Conservation (phyloP, 2,888 invertebrate species). For the Melieria picta region DNA sequence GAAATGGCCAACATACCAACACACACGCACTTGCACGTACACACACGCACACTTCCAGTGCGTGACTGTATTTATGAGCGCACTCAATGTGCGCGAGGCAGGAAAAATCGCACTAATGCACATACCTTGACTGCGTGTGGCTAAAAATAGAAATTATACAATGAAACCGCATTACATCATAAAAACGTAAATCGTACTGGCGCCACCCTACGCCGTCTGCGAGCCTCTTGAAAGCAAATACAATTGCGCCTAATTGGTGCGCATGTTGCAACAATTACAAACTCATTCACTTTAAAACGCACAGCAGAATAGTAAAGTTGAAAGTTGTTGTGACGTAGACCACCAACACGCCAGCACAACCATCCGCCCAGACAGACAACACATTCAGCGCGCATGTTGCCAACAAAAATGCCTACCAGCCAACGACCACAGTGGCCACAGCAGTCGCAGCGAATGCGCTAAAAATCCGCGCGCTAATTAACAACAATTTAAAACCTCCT, state of each 20-base stretch:
- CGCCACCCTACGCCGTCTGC: too few relatives aligned
- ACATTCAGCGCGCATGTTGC: background rate
- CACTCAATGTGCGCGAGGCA: background rate
- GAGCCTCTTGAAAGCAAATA: background rate
- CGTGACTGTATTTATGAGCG: background rate
- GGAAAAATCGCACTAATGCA: too few relatives aligned
- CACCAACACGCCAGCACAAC: too few relatives aligned
- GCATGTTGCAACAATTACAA: background rate
- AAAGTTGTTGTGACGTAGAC: too few relatives aligned
- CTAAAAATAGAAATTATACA: too few relatives aligned
- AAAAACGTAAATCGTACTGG: too few relatives aligned
- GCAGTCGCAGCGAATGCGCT: background rate
- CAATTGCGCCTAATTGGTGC: slow-evolving; percentile 12
- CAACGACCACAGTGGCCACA: background rate
- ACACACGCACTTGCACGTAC: background rate
- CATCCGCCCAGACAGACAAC: background rate
- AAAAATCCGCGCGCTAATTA: slow-evolving; percentile 19
- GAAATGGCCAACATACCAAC: background rate
- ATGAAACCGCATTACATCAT: too few relatives aligned
- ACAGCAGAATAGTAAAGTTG: too few relatives aligned
- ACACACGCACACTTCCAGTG: background rate
- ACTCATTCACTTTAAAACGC: background rate
- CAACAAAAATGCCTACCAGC: background rate
- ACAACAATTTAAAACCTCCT: slow-evolving; percentile 7
- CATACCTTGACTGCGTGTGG: too few relatives aligned